Percentiles rank a stretch among this genome's conserved stretches.
phyloP scores from a whole-genome alignment of 2,113 vertebrate genomes.

The Monopterus albus region DNA sequence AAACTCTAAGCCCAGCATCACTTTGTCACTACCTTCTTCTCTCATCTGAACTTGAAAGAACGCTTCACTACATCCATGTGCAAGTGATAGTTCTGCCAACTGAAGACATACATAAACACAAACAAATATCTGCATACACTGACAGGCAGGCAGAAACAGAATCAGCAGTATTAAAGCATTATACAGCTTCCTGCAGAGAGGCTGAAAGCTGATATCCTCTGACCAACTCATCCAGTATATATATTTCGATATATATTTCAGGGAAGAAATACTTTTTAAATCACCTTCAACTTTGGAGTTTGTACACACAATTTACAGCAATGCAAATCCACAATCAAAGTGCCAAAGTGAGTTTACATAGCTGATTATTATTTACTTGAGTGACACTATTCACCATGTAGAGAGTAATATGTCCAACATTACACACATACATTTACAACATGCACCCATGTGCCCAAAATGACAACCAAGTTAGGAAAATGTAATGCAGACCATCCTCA shows the following conservation, averaged over 20 bases:
- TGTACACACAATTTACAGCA: background rate
- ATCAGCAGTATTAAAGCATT: slow-evolving; percentile 50
- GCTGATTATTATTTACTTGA: background rate
- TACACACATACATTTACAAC: background rate
- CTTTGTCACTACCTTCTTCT: slow-evolving; percentile 26
- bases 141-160: slow-evolving; percentile 37
- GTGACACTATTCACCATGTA: background rate
- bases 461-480: background rate
- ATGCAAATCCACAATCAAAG: no score
- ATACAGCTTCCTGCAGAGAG: slow-evolving; percentile 58
- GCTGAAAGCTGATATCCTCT: slow-evolving; percentile 54
- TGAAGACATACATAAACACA: slow-evolving; percentile 22
- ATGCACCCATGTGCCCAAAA: background rate
- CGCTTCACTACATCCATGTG: slow-evolving; percentile 21
- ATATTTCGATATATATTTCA: slow-evolving; percentile 16
- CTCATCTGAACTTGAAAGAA: slow-evolving; percentile 33
- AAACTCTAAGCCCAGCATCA: slow-evolving; percentile 24
- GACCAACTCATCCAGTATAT: slow-evolving; percentile 51
- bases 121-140: background rate
- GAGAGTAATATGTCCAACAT: background rate
- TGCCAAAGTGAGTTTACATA: background rate
- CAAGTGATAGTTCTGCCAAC: slow-evolving; percentile 25
- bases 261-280: no score
- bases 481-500: background rate
- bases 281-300: no score